A percentile compares a stretch with the other conserved stretches of the same genome.
Evolutionary conservation across 2,113 vertebrate genomes (phyloP).

Genomic region (Columba livia): DNA sequence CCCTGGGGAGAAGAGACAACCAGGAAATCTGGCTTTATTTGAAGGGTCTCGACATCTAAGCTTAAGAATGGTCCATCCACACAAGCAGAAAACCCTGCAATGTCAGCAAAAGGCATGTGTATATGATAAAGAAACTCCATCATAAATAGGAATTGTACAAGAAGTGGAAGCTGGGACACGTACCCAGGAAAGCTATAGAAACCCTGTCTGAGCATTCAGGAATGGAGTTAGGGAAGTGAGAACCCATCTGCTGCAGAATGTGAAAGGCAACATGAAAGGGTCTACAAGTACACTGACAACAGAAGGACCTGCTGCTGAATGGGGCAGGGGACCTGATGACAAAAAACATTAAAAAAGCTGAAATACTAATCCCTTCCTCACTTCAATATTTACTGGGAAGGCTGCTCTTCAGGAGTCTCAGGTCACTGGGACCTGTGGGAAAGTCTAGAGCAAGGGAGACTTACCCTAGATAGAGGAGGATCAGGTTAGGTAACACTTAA

Average conservation of each 20-base stretch:
- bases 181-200: neutral
- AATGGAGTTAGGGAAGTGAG: neutral
- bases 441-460: neutral
- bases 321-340: neutral
- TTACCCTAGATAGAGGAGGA: neutral
- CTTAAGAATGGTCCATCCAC: neutral
- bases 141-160: neutral
- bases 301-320: neutral
- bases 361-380: neutral
- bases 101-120: neutral
- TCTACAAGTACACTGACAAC: neutral
- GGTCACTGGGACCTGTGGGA: neutral
- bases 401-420: neutral
- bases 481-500: neutral
- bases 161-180: neutral
- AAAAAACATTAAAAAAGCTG: neutral
- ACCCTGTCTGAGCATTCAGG: neutral
- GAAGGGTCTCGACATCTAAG: neutral
- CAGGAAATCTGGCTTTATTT: neutral
- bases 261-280: neutral
- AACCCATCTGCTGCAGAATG: neutral
- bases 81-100: neutral
- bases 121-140: neutral
- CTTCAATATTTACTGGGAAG: neutral
- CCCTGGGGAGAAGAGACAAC: neutral